Evolutionary conservation across 1,140 invertebrate genomes (phyloP).

Genomic region (Belonocnema kinseyi): DNA sequence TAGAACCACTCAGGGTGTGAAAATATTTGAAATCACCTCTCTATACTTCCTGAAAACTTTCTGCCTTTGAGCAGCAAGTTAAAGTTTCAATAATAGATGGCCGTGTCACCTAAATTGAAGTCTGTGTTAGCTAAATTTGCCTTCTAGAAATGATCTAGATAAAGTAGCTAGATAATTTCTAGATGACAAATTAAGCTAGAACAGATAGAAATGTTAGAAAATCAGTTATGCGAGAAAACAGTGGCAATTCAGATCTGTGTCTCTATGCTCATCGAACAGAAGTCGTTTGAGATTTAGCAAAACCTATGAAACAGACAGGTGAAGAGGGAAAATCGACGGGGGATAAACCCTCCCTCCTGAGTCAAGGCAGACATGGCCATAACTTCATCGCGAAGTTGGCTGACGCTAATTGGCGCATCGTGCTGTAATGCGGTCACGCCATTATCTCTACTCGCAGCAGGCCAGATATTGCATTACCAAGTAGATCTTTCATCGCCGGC

Average conservation of each 20-base stretch:
- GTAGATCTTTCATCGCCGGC: slow-evolving; percentile 61
- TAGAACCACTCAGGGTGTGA: no score
- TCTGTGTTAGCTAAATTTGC: no score
- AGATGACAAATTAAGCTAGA: no score
- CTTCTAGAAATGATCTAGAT: no score
- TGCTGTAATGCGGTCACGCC: slow-evolving; percentile 62
- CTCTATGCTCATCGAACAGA: neutral
- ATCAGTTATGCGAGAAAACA: no score
- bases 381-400: slow-evolving; percentile 44
- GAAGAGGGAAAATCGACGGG: neutral
- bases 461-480: slow-evolving; percentile 51
- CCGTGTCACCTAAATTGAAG: no score
- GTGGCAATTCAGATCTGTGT: slow-evolving; percentile 7
- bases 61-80: no score
- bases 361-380: slow-evolving; percentile 49
- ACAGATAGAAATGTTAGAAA: no score
- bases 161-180: no score
- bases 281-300: neutral
- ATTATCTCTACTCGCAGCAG: slow-evolving; percentile 57
- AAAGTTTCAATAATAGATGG: no score
- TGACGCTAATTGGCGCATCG: slow-evolving; percentile 66
- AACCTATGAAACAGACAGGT: neutral
- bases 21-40: no score
- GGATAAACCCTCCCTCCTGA: neutral
- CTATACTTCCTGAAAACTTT: no score